Base-by-base conservation (phyloP, 2,113 vertebrate species). In the Pomatostomus ruficeps region DNA sequence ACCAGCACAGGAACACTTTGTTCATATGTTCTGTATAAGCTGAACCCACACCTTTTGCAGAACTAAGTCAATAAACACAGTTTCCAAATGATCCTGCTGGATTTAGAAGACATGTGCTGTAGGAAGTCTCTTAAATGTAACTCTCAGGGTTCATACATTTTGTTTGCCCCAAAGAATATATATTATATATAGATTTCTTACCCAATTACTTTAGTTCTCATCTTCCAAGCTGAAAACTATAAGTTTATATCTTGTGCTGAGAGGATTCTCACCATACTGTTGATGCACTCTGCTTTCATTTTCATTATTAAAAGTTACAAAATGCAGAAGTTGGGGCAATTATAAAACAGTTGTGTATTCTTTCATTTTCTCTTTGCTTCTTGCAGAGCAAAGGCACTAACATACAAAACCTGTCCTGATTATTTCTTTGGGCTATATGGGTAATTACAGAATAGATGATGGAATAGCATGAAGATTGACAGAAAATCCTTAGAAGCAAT, bases 401-500 rank as follows among this genome's bases (percentile, higher is more conserved):
- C 19, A 8, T 33, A 61, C 62, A 71, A 91, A 95, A 62, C 7
- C 15, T 48, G 16, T 54, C 23, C 49, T 80, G 68, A 81, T 86
- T 92, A 70, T 91, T 91, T 93, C 80, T 84, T 91, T 86, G 42
- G 55, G 80, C 59, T 74, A 67, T 54, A 80, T 45, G 52, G 22
- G 8, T 79, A 92, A 95, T 80, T 96, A 85, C 26, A 74, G 43
- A 87, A 81, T 13, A 71, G 42, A 77, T 84, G 62, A 77, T 49
- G 46, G 21, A 63, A 28, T 36, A 90, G 20, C 15, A 55, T 46
- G 35, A 74, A 84, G 73, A 94, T 55, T 89, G 76, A 66, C 84
- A 93, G 70, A 80, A 89, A 83, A 83, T 75, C 80, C 36, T 83
- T 91, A 68, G 40, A 92, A 88, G 43, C 80, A 88, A 72, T 79